Conservation (phyloP, 2,797 vertebrate species). For the Echeneis naucrates region DNA sequence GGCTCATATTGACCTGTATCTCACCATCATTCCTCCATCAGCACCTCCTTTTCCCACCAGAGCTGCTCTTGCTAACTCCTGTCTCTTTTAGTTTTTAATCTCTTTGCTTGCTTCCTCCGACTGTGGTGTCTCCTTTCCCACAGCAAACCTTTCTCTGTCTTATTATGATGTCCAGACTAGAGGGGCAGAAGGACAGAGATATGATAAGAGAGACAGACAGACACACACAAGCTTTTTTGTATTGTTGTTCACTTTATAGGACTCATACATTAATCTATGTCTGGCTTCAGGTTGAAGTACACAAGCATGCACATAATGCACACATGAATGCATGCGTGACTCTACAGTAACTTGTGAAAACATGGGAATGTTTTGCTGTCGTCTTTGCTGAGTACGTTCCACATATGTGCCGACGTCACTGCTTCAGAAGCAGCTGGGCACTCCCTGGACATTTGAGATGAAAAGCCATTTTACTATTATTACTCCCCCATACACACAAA, state of each 20-base stretch:
- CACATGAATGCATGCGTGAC: conserved; percentile 41
- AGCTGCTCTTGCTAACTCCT: neutral
- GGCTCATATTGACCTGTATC: neutral
- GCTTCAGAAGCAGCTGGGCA: conserved; percentile 13
- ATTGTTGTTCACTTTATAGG: conserved; percentile 10
- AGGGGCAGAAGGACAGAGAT: conserved; percentile 7
- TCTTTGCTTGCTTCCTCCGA: neutral
- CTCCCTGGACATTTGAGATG: conserved; percentile 35
- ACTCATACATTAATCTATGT: conserved; percentile 35
- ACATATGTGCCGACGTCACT: neutral
- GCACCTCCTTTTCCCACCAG: neutral
- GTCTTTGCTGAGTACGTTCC: neutral
- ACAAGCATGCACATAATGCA: conserved; percentile 38
- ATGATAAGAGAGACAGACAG: conserved; percentile 11
- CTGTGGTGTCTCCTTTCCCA: neutral
- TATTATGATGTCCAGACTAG: conserved; percentile 17
- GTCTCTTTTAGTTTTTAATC: conserved; percentile 2
- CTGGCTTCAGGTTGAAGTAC: conserved; percentile 50
- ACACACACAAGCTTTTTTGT: neutral
- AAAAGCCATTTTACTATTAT: conserved; percentile 42
- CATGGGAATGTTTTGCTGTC: neutral
- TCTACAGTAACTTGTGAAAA: neutral
- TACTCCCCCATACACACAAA: neutral
- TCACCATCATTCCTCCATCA: neutral
- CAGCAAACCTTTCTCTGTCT: conserved; percentile 20